Percentiles rank a stretch among this genome's conserved stretches.
phyloP scores from a whole-genome alignment of 2,113 vertebrate genomes.

The Galeopterus variegatus region DNA sequence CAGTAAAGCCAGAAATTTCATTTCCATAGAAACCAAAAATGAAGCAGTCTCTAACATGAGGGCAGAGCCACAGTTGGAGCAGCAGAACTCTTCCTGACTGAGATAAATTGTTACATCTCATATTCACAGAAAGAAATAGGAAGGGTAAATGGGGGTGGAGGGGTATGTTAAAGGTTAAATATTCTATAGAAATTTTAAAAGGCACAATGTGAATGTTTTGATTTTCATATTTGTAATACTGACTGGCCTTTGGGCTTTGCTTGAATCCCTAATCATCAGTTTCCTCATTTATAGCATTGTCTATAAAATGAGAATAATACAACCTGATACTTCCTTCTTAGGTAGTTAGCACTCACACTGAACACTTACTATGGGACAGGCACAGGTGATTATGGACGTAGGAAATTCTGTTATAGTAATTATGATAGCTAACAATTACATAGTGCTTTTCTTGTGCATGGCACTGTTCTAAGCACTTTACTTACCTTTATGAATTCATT shows the following conservation, averaged over 20 bases:
- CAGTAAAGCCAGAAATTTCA: conserved; percentile 37
- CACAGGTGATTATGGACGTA: neutral
- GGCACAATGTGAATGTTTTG: neutral
- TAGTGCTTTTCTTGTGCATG: neutral
- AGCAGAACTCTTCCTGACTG: neutral
- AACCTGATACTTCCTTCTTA: neutral
- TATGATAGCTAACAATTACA: neutral
- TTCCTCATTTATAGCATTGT: neutral
- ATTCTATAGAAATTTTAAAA: conserved; percentile 15
- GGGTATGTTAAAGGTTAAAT: neutral
- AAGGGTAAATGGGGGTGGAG: neutral
- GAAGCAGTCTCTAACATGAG: neutral
- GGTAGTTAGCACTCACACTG: neutral
- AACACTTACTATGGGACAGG: neutral
- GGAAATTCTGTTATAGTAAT: neutral
- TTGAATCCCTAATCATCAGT: neutral
- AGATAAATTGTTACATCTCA: neutral
- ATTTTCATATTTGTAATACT: neutral
- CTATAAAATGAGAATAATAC: neutral
- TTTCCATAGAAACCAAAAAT: conserved; percentile 63
- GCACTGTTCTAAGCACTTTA: neutral
- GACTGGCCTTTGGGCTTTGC: neutral
- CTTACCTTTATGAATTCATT: neutral
- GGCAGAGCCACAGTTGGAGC: neutral
- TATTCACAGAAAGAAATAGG: neutral